Evolutionary conservation across 2,113 vertebrate genomes (phyloP).

Genomic region (Octodon degus): DNA sequence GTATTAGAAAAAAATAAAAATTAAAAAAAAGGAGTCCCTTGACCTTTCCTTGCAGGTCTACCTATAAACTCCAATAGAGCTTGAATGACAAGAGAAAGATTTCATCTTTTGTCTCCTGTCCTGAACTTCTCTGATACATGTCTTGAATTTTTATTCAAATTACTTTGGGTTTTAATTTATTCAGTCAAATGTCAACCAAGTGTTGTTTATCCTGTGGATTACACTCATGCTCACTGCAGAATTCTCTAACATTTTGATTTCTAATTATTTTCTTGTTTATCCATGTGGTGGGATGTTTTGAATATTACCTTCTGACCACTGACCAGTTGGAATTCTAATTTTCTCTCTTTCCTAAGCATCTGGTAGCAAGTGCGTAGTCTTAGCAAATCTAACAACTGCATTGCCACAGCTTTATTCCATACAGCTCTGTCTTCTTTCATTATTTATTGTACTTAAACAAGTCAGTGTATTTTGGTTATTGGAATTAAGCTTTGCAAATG

Average conservation of each 20-base stretch:
- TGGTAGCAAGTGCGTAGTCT: constrained; percentile 71
- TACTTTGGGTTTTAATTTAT: constrained; percentile 85
- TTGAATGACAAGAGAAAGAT: constrained; percentile 67
- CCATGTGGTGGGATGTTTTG: constrained; percentile 82
- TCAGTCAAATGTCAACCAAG: constrained; percentile 85
- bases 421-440: constrained; percentile 30
- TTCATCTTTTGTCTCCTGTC: constrained; percentile 81
- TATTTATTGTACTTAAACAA: constrained; percentile 24
- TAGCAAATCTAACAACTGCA: constrained; percentile 10
- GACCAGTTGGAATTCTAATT: constrained; percentile 80
- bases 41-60: constrained; percentile 55
- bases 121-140: constrained; percentile 82
- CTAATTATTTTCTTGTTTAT: constrained; percentile 86
- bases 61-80: constrained; percentile 50
- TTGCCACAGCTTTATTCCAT: constrained; percentile 30
- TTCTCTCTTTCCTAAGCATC: constrained; percentile 77
- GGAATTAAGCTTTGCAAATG: constrained; percentile 40
- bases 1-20: constrained; percentile 40
- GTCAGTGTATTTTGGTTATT: neutral
- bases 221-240: constrained; percentile 83
- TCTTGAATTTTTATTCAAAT: constrained; percentile 85
- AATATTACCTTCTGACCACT: constrained; percentile 81
- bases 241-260: constrained; percentile 84
- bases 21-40: constrained; percentile 17
- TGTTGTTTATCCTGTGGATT: constrained; percentile 84